A percentile compares a stretch with the other conserved stretches of the same genome.
Evolutionary conservation across 2,888 invertebrate genomes (phyloP).

Genomic region (Rugalucina vietnamica): DNA sequence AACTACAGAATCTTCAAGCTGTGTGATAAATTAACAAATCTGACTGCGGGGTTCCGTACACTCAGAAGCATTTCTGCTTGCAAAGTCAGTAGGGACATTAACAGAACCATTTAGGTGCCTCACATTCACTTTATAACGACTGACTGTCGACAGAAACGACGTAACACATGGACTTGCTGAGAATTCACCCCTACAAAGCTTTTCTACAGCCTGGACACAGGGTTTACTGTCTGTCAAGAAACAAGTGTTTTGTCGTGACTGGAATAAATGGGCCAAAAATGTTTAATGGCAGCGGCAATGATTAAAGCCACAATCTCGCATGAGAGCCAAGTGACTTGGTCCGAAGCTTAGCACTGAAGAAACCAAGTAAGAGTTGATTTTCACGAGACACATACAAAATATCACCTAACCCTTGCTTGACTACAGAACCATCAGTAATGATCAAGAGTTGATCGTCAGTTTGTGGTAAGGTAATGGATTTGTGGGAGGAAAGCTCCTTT

Average conservation of each 20-base stretch:
- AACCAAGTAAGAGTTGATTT: background rate
- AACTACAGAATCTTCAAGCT: constrained; percentile 23
- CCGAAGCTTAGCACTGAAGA: background rate
- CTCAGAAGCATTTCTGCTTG: constrained; percentile 41
- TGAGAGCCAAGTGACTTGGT: background rate
- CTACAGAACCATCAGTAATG: constrained; percentile 1
- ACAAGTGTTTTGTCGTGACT: background rate
- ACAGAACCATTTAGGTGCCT: constrained; percentile 31
- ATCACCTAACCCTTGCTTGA: background rate
- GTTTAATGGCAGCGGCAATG: background rate
- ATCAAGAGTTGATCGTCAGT: background rate
- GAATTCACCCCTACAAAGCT: constrained; percentile 55
- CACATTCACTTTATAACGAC: constrained; percentile 38
- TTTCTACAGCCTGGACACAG: constrained; percentile 62
- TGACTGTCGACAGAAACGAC: constrained; percentile 48
- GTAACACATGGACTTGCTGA: constrained; percentile 44
- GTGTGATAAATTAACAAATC: background rate
- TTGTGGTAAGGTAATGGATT: background rate
- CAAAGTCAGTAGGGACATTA: constrained; percentile 48
- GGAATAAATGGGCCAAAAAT: background rate
- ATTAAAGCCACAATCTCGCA: background rate
- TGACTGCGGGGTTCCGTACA: constrained; percentile 40
- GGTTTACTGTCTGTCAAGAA: constrained; percentile 36
- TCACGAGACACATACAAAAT: background rate
- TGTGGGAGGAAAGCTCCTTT: background rate